These are phyloP conservation scores for Crocodylus rhombifer DNA, from an alignment of 2,797 vertebrate genomes.

Conservation along the genomic window DNA sequence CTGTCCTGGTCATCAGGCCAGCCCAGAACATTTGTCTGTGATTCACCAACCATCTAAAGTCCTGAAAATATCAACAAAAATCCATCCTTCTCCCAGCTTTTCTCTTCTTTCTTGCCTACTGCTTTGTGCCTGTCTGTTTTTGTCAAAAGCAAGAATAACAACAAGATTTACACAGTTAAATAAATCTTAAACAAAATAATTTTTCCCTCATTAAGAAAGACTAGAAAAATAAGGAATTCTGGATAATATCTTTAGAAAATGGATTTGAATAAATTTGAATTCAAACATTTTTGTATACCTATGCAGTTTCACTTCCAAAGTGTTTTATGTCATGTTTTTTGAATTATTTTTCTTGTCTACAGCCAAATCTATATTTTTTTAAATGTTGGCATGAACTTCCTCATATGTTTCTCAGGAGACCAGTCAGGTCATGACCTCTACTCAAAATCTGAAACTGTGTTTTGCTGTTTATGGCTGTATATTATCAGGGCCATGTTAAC, in stretches of 20 bases:
- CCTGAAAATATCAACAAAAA: background rate
- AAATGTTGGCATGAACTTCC: no score
- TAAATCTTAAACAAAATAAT: conserved; percentile 1
- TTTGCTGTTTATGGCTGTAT: no score
- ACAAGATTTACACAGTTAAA: background rate
- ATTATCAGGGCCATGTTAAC: no score
- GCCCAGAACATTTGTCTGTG: rapidly evolving
- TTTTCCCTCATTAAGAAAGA: background rate
- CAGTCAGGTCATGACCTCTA: no score
- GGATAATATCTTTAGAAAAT: background rate
- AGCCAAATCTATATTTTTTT: no score
- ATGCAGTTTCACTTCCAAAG: no score
- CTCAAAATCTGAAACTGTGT: no score
- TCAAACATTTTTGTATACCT: conserved; percentile 28
- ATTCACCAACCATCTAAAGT: rapidly evolving
- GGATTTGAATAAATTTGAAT: conserved; percentile 7
- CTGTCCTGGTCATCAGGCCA: background rate
- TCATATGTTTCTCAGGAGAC: no score
- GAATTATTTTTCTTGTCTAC: no score
- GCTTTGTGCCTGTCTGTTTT: background rate
- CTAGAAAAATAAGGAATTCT: background rate
- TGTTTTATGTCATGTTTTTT: no score
- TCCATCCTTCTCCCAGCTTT: background rate
- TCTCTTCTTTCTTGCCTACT: background rate
- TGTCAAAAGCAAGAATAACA: background rate